These are phyloP conservation scores for Microctonus aethiopoides DNA, from an alignment of 2,888 invertebrate genomes.

Conservation along the genomic window DNA sequence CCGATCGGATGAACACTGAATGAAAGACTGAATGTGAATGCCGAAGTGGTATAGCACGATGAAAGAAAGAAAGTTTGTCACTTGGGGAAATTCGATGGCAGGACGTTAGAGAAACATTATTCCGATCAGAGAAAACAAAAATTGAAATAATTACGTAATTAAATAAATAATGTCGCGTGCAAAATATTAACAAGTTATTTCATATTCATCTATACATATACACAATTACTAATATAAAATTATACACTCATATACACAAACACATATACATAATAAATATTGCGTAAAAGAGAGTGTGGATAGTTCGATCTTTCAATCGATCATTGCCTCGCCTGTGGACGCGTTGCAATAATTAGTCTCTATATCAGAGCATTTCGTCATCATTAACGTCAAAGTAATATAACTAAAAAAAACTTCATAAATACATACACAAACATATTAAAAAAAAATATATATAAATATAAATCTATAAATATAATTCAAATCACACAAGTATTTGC, in stretches of 20 bases:
- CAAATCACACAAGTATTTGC: conserved; percentile 1
- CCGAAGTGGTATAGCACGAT: conserved; percentile 5
- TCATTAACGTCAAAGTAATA: neutral
- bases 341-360: conserved; percentile 15
- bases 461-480: neutral
- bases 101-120: conserved; percentile 4
- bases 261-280: conserved; percentile 27
- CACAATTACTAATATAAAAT: neutral
- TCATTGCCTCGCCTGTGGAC: conserved; percentile 10
- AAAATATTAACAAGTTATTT: neutral
- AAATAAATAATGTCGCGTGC: conserved; percentile 28
- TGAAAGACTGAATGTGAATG: conserved; percentile 8
- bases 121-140: conserved; percentile 4
- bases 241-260: conserved; percentile 11
- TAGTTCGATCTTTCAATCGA: conserved; percentile 33
- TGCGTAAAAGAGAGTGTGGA: conserved; percentile 35
- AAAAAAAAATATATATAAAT: neutral
- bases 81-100: conserved; percentile 47
- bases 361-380: conserved; percentile 3
- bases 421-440: neutral
- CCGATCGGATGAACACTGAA: neutral
- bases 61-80: conserved; percentile 48
- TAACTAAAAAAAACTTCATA: neutral
- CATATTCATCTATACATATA: too few species aligned
- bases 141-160: neutral